Evolutionary conservation across 2,888 invertebrate species (phyloP), one percentile per base, ranked within the genome.

Genomic region (Onthophagus sagittarius): DNA sequence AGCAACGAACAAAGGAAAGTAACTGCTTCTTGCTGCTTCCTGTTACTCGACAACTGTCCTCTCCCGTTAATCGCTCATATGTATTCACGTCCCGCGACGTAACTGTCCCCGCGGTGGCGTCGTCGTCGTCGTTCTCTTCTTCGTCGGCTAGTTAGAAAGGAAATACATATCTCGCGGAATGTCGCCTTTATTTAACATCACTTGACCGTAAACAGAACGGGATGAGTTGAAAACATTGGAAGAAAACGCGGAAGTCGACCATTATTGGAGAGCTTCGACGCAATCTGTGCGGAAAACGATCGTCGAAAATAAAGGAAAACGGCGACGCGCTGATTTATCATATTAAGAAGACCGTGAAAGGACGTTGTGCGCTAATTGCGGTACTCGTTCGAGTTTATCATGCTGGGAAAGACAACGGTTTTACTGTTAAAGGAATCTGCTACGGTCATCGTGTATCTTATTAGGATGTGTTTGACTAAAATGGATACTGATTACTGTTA

Each of bases 11-110:
- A 67, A 67, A 67, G 32, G 67, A 67, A 67, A 6, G n/a, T 67
- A 67, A 67, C 67, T 67, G 67, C 67, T 67, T 67, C 67, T 23
- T 13, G 31, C 39, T 14, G 67, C 67, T 67, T 67, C 67, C 67
- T 67, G 67, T 67, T 67, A 67, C 67, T 23, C 67, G 23, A 67
- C 67, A 67, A 67, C 67, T 67, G 67, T 67, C 67, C 67, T 67
- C 67, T 15, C 31, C 67, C 67, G 67, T 67, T 67, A 67, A 67
- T 67, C 67, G 67, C 67, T 67, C 67, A 67, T 67, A 67, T 67
- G 67, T 67, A 67, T 67, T 23, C 67, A 67, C 23, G 67, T 67
- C 67, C 67, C 32, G 67, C 67, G 32, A 67, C 32, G 31, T 67
- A 67, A 67, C 67, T 67, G 67, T 67, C 23, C 13, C 23, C 14